Conservation (phyloP, 2,113 vertebrate species). For the Urocolius indicus region DNA sequence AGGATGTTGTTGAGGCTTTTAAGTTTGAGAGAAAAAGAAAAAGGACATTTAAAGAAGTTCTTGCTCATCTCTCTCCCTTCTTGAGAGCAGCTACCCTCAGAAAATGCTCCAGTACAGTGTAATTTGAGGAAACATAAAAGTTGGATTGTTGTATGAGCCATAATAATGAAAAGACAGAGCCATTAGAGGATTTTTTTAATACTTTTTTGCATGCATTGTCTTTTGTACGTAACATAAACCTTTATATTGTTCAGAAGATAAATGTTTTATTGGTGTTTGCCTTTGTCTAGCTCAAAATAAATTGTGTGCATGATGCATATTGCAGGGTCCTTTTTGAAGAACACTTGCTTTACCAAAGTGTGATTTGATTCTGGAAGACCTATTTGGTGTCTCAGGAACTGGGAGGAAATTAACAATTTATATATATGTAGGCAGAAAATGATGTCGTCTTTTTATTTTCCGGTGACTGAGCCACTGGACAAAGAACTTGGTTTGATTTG, state of each 20-base stretch:
- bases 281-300: background rate
- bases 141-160: background rate
- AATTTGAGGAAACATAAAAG: background rate
- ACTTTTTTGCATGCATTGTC: background rate
- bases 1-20: background rate
- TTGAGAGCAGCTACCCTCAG: background rate
- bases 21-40: background rate
- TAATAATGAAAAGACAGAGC: background rate
- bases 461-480: background rate
- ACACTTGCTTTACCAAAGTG: background rate
- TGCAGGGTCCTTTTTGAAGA: slow-evolving; percentile 6
- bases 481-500: background rate
- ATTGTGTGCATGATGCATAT: background rate
- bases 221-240: background rate
- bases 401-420: slow-evolving; percentile 20
- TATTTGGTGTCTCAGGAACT: background rate
- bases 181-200: background rate
- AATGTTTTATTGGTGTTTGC: background rate
- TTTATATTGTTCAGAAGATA: background rate
- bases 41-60: background rate
- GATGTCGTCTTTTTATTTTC: background rate
- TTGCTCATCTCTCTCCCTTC: background rate
- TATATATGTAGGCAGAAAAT: slow-evolving; percentile 40
- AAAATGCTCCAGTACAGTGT: fast-evolving
- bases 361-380: slow-evolving; percentile 24